Evolutionary conservation across 1,140 invertebrate species (phyloP), one percentile per base, ranked within the genome.

Genomic region (Pemphigus obesinymphae): DNA sequence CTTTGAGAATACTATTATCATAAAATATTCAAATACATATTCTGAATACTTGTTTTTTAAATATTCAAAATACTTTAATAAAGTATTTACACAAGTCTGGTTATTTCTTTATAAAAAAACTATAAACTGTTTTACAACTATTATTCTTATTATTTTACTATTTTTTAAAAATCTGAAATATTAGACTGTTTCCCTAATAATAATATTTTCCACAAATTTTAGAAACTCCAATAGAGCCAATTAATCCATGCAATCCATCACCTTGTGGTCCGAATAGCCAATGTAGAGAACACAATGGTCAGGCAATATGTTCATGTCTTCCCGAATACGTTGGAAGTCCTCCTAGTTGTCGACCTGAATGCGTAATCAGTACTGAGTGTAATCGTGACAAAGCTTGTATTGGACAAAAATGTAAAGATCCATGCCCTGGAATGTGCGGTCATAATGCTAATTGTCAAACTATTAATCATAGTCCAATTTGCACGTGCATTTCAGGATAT

Each of bases 261-360:
- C 89, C 89, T 17, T 90, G 89, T 83, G 89, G 89, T 66, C 87
- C 87, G 6, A 89, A 90, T 84, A 89, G 88, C 53, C 85, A 87
- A 81, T 90, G 89, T 83, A 84, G 86, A 83, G 87, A 87, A 80
- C 83, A 85, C 6, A 88, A 88, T 80, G 88, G 86, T 20, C 87
- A 88, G 78, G 88, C 87, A 7, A 86, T 89, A 15, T 90, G 89
- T 75, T 86, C 86, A 8, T 90, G 89, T 82, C 85, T 87, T 48
- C 86, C 87, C 4, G 86, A 85, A 34, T 89, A 88, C 82, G 85
- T 88, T 29, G 87, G 88, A 50, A 86, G 61, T 61, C 86, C 88
- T 61, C 86, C 87, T 34, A 85, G 85, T 61, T 89, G 88, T 84
- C 83, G 88, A 84, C 86, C 88, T 13, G 88, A 89, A 84, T 89